Conservation (phyloP, 2,113 vertebrate species). For the Oreocharis arfaki region DNA sequence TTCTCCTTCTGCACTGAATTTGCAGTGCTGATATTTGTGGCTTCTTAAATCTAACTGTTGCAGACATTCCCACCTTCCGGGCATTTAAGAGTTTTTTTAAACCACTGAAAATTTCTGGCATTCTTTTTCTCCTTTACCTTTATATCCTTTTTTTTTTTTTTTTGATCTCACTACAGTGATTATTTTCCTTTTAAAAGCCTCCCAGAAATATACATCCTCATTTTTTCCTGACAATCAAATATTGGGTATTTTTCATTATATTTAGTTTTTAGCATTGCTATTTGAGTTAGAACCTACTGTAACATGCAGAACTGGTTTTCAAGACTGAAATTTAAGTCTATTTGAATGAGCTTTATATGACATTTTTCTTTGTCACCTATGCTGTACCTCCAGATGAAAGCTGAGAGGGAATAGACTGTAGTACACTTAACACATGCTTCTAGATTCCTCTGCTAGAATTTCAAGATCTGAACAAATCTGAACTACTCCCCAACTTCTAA, state of each 20-base stretch:
- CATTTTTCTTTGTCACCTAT: not conserved
- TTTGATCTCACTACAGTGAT: not conserved
- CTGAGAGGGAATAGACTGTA: not conserved
- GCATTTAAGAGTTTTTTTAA: fast-evolving
- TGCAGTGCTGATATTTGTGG: not conserved
- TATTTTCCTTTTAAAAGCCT: not conserved
- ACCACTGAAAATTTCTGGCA: not conserved
- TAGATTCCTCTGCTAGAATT: not conserved
- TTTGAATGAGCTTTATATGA: not conserved
- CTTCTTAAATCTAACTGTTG: not conserved
- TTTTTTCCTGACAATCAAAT: not conserved
- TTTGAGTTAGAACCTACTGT: not conserved
- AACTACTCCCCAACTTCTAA: not conserved
- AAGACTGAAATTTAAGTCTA: not conserved
- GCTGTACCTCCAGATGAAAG: not conserved
- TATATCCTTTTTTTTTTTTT: no score
- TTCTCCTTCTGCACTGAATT: not conserved
- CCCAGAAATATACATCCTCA: not conserved
- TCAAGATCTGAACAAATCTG: not conserved
- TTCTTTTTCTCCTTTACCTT: not conserved
- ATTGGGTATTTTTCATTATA: not conserved
- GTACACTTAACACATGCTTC: not conserved
- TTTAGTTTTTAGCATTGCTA: not conserved
- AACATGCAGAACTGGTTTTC: not conserved
- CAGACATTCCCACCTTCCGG: not conserved